phyloP scores from a whole-genome alignment of 2,113 vertebrate species.

The Puffinus mauretanicus region DNA sequence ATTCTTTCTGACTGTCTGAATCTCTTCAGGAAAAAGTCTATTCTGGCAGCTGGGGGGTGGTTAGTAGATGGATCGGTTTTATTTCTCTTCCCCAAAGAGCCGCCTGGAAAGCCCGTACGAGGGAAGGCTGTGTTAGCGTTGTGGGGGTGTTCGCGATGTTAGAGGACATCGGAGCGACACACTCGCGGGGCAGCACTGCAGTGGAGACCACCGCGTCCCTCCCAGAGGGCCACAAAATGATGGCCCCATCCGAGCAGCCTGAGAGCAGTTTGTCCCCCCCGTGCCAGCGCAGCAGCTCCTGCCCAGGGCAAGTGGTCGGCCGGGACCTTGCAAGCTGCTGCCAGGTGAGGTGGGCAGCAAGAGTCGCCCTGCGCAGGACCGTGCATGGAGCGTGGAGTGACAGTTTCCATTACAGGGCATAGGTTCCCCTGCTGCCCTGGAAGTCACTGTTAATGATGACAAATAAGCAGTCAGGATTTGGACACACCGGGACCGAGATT shows the following conservation, averaged over 20 bases:
- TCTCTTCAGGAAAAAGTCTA: background rate
- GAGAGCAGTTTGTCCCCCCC: background rate
- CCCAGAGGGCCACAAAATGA: background rate
- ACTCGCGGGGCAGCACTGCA: fast-evolving
- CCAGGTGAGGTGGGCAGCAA: fast-evolving
- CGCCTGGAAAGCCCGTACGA: fast-evolving
- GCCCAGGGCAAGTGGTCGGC: fast-evolving
- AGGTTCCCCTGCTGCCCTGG: background rate
- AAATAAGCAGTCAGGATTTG: background rate
- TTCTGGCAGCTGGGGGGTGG: background rate
- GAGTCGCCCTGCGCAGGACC: fast-evolving
- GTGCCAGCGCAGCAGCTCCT: background rate
- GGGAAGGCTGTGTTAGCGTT: background rate
- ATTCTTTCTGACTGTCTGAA: background rate
- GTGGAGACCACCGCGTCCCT: background rate
- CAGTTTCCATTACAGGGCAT: background rate
- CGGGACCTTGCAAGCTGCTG: background rate
- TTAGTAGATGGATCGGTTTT: background rate
- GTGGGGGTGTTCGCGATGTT: fast-evolving
- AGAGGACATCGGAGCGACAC: fast-evolving
- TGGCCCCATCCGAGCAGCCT: fast-evolving
- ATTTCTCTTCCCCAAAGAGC: background rate
- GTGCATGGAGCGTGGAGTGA: fast-evolving
- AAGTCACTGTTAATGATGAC: background rate
- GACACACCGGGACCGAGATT: background rate